These are phyloP conservation scores for Meandrusa payeni DNA, from an alignment of 2,888 invertebrate genomes.

Conservation along the genomic window DNA sequence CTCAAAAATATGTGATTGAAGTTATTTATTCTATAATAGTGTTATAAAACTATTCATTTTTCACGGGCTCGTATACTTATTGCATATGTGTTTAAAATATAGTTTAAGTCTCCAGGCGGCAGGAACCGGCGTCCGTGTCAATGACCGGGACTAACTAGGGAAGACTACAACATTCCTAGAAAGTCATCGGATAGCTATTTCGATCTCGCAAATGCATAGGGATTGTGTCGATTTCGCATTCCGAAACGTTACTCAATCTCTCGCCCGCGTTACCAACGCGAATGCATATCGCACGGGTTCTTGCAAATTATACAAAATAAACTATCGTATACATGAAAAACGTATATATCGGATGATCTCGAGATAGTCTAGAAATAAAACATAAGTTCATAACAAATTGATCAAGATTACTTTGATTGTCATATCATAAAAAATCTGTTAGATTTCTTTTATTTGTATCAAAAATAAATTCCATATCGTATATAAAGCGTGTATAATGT, in stretches of 20 bases:
- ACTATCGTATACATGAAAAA: neutral
- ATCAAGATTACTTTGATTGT: too few relatives aligned
- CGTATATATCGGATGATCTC: too few relatives aligned
- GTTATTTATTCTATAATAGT: constrained; percentile 20
- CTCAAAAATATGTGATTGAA: too few relatives aligned
- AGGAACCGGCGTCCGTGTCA: constrained; percentile 21
- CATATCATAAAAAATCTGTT: too few relatives aligned
- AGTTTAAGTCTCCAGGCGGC: constrained; percentile 1
- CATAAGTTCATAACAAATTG: too few relatives aligned
- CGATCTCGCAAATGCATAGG: constrained; percentile 27
- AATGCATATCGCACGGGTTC: constrained; percentile 1
- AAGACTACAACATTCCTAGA: constrained; percentile 29
- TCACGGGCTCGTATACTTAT: constrained; percentile 18
- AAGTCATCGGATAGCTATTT: constrained; percentile 25
- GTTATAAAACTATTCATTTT: constrained; percentile 4
- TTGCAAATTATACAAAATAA: too few relatives aligned
- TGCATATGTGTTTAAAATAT: constrained; percentile 18
- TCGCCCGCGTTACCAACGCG: constrained; percentile 16
- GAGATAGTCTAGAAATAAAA: too few relatives aligned
- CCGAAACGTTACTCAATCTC: constrained; percentile 25
- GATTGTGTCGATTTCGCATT: constrained; percentile 29
- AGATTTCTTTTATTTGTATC: too few relatives aligned
- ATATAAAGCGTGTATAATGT: constrained; percentile 11
- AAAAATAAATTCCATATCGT: constrained; percentile 10
- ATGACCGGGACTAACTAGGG: constrained; percentile 25